Evolutionary conservation across 2,888 invertebrate genomes (phyloP).

Genomic region (Agrypnus murinus): DNA sequence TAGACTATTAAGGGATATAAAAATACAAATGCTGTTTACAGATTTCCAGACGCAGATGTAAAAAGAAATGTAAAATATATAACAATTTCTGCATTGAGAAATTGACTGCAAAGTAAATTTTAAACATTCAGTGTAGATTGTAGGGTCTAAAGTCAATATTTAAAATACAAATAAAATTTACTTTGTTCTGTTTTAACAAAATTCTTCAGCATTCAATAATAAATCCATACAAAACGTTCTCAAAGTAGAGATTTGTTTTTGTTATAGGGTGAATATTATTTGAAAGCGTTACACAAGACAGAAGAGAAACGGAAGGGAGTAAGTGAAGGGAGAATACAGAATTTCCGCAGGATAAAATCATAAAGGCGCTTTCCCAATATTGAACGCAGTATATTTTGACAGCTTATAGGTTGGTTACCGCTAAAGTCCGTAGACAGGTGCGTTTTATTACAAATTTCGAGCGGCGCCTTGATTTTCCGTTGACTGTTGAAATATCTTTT

Average conservation of each 20-base stretch:
- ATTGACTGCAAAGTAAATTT: no score
- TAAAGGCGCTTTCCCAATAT: slow-evolving; percentile 57
- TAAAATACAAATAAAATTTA: no score
- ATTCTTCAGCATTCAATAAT: no score
- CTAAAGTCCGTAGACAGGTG: slow-evolving; percentile 62
- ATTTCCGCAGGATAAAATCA: slow-evolving; percentile 55
- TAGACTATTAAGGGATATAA: no score
- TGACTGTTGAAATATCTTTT: slow-evolving; percentile 43
- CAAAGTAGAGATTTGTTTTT: background rate
- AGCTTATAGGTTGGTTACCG: slow-evolving; percentile 63
- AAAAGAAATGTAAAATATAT: no score
- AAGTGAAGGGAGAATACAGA: slow-evolving; percentile 36
- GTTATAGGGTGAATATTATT: background rate
- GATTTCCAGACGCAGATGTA: no score
- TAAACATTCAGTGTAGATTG: no score
- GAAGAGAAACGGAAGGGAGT: slow-evolving; percentile 28
- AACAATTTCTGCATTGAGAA: no score
- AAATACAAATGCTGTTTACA: no score
- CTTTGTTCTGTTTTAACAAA: no score
- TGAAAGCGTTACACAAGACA: slow-evolving; percentile 13
- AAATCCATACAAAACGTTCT: no score
- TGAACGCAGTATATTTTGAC: slow-evolving; percentile 60
- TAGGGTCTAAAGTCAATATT: no score
- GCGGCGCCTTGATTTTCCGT: slow-evolving; percentile 50
- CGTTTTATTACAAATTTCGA: slow-evolving; percentile 61